Evolutionary conservation across 64 coral and sea anemone genomes (phyloP).

Genomic region (Actinia tenebrosa): DNA sequence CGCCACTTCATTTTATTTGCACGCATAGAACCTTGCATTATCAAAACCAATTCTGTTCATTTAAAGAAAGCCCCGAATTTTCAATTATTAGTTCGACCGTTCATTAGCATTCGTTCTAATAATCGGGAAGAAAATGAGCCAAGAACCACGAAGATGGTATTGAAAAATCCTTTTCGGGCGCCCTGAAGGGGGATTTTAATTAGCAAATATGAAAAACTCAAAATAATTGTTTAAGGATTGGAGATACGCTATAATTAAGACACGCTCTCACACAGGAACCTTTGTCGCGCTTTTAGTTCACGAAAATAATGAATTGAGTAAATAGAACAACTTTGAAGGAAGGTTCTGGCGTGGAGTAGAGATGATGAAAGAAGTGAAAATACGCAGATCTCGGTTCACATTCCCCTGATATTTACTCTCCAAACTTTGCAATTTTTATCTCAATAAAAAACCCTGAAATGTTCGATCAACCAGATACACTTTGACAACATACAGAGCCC

Average conservation of each 20-base stretch:
- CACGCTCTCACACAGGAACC: not conserved
- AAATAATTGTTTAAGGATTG: slow-evolving; percentile 10
- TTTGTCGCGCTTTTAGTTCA: not conserved
- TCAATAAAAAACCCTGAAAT: no score
- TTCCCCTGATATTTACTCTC: no score
- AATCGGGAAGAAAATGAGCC: not conserved
- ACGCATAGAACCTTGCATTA: not conserved
- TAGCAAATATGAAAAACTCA: not conserved
- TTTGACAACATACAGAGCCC: not conserved
- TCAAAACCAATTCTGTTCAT: slow-evolving; percentile 2
- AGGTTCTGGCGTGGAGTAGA: not conserved
- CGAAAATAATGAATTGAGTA: not conserved
- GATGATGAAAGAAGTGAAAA: not conserved
- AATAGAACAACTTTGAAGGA: not conserved
- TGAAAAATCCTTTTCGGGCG: not conserved
- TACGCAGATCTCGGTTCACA: no score
- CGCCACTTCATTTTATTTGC: not conserved
- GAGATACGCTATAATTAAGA: not conserved
- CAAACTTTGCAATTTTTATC: no score
- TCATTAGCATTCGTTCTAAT: not conserved
- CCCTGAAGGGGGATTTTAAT: not conserved
- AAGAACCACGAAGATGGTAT: not conserved
- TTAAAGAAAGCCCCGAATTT: not conserved
- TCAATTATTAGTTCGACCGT: not conserved
- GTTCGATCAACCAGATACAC: not conserved